Conservation (phyloP, 2,888 invertebrate genomes). For the Cistogaster globosa region DNA sequence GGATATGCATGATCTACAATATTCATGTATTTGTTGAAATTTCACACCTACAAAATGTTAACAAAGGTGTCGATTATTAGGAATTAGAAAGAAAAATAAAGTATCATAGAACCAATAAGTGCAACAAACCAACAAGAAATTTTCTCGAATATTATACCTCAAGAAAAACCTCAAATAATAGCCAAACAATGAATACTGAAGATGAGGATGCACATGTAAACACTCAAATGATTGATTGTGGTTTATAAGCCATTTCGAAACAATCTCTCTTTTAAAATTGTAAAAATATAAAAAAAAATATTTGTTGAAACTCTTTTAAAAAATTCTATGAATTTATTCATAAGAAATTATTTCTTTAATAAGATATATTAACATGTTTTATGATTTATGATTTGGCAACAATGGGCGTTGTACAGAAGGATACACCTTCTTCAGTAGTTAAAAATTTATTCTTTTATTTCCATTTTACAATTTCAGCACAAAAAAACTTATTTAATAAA, state of each 20-base stretch:
- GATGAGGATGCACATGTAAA: constrained; percentile 40
- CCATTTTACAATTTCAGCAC: background rate
- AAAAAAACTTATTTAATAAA: constrained; percentile 10
- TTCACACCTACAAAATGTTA: constrained; percentile 78
- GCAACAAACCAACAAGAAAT: constrained; percentile 26
- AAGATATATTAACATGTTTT: background rate
- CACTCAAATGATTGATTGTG: constrained; percentile 67
- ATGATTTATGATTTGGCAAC: constrained; percentile 22
- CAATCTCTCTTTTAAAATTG: constrained; percentile 20
- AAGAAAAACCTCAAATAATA: constrained; percentile 44
- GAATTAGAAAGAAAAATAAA: constrained; percentile 32
- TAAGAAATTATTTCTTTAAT: background rate
- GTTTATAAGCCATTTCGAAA: constrained; percentile 56
- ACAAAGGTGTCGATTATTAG: constrained; percentile 67
- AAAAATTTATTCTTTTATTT: background rate
- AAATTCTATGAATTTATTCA: constrained; percentile 39
- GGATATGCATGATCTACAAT: constrained; percentile 78
- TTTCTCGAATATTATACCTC: constrained; percentile 27
- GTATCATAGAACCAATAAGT: constrained; percentile 13
- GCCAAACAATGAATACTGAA: constrained; percentile 36
- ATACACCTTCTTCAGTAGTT: constrained; percentile 63
- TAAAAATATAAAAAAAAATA: constrained; percentile 29
- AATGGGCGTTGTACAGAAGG: constrained; percentile 44
- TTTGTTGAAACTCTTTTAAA: constrained; percentile 18
- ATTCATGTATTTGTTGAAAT: constrained; percentile 74